Base-by-base conservation (phyloP, 2,113 vertebrate species). In the Microcebus ravelobensis region DNA sequence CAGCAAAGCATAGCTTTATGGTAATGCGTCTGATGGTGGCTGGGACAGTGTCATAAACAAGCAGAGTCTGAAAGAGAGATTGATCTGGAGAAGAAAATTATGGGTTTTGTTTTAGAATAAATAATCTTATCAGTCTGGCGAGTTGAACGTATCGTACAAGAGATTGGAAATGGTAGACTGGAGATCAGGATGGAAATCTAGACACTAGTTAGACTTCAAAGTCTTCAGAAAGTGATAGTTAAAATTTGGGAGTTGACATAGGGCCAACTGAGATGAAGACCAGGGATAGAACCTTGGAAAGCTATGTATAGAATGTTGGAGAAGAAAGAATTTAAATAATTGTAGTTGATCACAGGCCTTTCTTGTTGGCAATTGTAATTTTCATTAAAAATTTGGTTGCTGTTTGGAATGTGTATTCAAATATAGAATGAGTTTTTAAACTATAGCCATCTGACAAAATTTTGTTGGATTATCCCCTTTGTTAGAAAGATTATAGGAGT, bases 401-500 rank as follows among this genome's bases (percentile, higher is more conserved):
- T 94, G 1, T 87, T 84, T 70, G 65, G 61, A 87, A 50, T n/a
- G 25, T 74, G n/a, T 63, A 18, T 91, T 80, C 77, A 76, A 36
- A 67, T 79, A 17, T 29, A 77, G 81, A 87, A 70, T 76, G 39
- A 88, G 96, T 97, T 97, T 57, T 97, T 68, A 98, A 97, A 95
- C 39, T 70, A 39, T 31, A 95, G 74, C 94, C 95, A 87, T 96
- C 97, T 97, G 97, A 98, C 11, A n/a, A 81, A 92, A 63, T 50
- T 57, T 74, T 74, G 90, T 74, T 95, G 94, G 90, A 95, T 98
- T 97, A 98, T 70, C 96, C 95, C 94, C 96, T 98, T 98, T 96
- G 83, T 98, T 89, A 95, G 94, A 23, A 65, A 97, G 97, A 98
- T 98, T 97, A 93, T 83, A 80, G 48, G 93, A 68, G 85, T 95